A percentile compares a stretch with the other conserved stretches of the same genome.
phyloP scores from a whole-genome alignment of 1,140 invertebrate genomes.

The Drosophila azteca region DNA sequence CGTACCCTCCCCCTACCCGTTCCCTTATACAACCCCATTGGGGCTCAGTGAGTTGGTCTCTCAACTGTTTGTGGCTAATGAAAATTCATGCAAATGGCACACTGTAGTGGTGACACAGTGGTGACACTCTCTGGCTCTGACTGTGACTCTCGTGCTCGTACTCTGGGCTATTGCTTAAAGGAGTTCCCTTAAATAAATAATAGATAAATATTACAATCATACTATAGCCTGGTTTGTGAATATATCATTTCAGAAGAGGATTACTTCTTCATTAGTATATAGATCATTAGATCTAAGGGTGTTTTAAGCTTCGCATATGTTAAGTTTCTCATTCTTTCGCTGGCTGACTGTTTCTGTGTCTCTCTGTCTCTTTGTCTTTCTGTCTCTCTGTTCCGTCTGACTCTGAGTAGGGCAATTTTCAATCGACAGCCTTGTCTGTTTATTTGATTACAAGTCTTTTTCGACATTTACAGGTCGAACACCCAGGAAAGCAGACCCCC shows the following conservation, averaged over 20 bases:
- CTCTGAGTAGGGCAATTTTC: slow-evolving; percentile 21
- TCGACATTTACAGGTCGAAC: slow-evolving; percentile 50
- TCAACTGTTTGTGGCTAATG: slow-evolving; percentile 41
- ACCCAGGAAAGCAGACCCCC: slow-evolving; percentile 1
- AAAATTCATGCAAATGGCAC: slow-evolving; percentile 47
- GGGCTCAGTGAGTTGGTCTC: slow-evolving; percentile 18
- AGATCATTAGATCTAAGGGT: too few relatives aligned
- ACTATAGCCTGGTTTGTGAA: too few relatives aligned
- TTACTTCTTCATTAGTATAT: too few relatives aligned
- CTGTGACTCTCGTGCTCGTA: neutral
- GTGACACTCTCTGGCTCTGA: slow-evolving; percentile 13
- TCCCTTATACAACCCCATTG: slow-evolving; percentile 19
- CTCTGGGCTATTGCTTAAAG: neutral
- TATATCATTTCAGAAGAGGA: too few relatives aligned
- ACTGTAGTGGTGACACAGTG: slow-evolving; percentile 16
- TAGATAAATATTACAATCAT: too few relatives aligned
- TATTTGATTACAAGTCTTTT: slow-evolving; percentile 58
- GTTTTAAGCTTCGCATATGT: neutral
- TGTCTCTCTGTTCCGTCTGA: slow-evolving; percentile 6
- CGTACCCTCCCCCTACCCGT: neutral
- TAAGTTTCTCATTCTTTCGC: neutral
- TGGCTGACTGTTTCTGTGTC: too few relatives aligned
- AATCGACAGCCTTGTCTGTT: slow-evolving; percentile 52
- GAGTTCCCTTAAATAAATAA: too few relatives aligned
- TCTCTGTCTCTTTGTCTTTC: slow-evolving; percentile 4